These are phyloP conservation scores for Fragum fragum DNA, from an alignment of 2,888 invertebrate species.

Conservation along the genomic window DNA sequence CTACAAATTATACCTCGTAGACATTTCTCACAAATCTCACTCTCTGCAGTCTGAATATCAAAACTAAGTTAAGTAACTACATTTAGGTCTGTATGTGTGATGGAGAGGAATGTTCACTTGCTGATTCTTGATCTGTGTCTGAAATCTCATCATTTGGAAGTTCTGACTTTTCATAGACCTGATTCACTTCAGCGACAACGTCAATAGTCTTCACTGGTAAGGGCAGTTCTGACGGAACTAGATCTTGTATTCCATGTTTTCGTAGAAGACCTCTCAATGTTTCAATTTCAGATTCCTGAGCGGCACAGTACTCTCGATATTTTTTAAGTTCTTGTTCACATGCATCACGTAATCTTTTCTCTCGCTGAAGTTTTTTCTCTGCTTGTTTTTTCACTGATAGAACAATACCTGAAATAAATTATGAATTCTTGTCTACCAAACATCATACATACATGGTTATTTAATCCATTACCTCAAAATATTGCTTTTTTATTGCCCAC, in stretches of 20 bases:
- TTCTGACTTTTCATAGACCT: constrained; percentile 52
- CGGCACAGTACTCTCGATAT: constrained; percentile 85
- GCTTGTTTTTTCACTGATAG: constrained; percentile 86
- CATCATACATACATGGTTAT: no score
- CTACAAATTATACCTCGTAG: no score
- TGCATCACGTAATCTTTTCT: constrained; percentile 82
- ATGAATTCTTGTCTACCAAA: no score
- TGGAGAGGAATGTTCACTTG: constrained; percentile 15
- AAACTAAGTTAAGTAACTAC: no score
- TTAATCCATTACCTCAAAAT: no score
- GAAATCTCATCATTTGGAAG: background rate
- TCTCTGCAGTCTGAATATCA: no score
- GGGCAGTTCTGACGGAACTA: constrained; percentile 74
- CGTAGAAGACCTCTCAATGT: constrained; percentile 82
- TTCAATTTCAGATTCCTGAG: constrained; percentile 86
- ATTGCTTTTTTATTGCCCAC: no score
- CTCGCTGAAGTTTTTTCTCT: constrained; percentile 84
- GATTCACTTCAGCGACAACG: constrained; percentile 84
- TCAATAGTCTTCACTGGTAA: constrained; percentile 77
- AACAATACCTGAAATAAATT: constrained; percentile 78
- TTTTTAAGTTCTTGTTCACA: constrained; percentile 86
- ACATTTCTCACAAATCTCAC: no score
- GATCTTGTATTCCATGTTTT: constrained; percentile 83
- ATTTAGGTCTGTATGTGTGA: background rate
- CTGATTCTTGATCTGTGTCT: background rate